Evolutionary conservation across 1,140 invertebrate species (phyloP).

Genomic region (Zophobas morio): DNA sequence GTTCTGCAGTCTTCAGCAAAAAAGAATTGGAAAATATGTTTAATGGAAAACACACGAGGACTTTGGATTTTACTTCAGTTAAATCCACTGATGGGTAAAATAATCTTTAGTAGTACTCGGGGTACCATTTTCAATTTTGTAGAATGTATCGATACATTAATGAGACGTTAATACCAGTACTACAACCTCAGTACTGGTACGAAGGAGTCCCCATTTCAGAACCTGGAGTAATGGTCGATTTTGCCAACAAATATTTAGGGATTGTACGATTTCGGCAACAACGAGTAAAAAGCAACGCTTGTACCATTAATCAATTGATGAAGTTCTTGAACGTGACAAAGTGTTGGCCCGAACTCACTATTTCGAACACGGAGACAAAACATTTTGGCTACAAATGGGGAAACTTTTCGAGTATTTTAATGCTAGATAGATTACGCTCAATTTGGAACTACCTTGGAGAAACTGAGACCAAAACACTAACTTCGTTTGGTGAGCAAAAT

Average conservation of each 20-base stretch:
- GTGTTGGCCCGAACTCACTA: slow-evolving; percentile 3
- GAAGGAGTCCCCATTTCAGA: slow-evolving; percentile 46
- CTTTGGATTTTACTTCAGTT: slow-evolving; percentile 26
- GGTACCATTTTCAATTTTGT: slow-evolving; percentile 27
- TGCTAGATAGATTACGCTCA: neutral
- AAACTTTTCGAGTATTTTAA: neutral
- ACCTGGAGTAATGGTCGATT: slow-evolving; percentile 57
- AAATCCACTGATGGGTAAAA: slow-evolving; percentile 45
- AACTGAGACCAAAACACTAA: too few species aligned
- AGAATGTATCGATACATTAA: slow-evolving; percentile 55
- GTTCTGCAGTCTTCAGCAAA: slow-evolving; percentile 44
- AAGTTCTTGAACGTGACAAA: neutral
- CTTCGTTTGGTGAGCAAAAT: neutral
- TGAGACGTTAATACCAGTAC: slow-evolving; percentile 49
- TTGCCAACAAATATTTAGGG: slow-evolving; percentile 57
- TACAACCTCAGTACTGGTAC: slow-evolving; percentile 57
- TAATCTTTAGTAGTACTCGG: neutral
- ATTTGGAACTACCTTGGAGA: slow-evolving; percentile 50
- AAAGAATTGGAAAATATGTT: slow-evolving; percentile 48
- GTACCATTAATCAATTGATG: neutral
- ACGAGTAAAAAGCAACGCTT: slow-evolving; percentile 20
- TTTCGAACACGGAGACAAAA: neutral
- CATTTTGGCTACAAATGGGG: neutral
- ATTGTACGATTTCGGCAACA: slow-evolving; percentile 55
- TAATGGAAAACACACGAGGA: slow-evolving; percentile 12